Evolutionary conservation across 2,113 vertebrate species (phyloP), one percentile per base, ranked within the genome.

Genomic region (Scortum barcoo): DNA sequence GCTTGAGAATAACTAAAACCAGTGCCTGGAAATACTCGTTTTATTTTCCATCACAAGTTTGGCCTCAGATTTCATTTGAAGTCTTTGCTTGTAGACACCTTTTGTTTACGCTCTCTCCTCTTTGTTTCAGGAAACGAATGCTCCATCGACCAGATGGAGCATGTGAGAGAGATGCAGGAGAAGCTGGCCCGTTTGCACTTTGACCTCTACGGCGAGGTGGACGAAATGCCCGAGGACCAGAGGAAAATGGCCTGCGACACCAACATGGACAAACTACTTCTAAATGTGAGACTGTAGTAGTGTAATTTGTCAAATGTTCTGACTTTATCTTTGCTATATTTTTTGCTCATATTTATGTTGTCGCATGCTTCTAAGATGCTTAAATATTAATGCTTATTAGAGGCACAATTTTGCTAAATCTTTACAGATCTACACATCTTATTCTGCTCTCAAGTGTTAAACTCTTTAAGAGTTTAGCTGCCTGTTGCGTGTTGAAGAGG

Each of bases 61-160:
- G n/a, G n/a, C n/a, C n/a, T n/a, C n/a, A n/a, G n/a, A n/a, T n/a
- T n/a, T n/a, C n/a, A n/a, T n/a, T n/a, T n/a, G n/a, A n/a, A n/a
- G n/a, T n/a, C n/a, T n/a, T n/a, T n/a, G n/a, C n/a, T n/a, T n/a
- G n/a, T n/a, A n/a, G n/a, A n/a, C n/a, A n/a, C n/a, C n/a, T n/a
- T n/a, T n/a, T 6, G n/a, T 44, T 50, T 33, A n/a, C 3, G 7
- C 11, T 12, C 5, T 4, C 22, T 17, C 46, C 54, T 36, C 2
- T 56, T 14, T 24, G 16, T 78, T 26, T 40, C 89, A 99, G 98
- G 97, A 67, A 98, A 98, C 4, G 98, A 99, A 80, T 99, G 98
- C 92, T 99, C 98, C 73, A 99, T 99, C 30, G 98, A 95, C 65
- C 97, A 99, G 95, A 99, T 99, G 97, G 98, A 99, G 83, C 98